Evolutionary conservation across 2,888 invertebrate genomes (phyloP).

Genomic region (Danaus chrysippus): DNA sequence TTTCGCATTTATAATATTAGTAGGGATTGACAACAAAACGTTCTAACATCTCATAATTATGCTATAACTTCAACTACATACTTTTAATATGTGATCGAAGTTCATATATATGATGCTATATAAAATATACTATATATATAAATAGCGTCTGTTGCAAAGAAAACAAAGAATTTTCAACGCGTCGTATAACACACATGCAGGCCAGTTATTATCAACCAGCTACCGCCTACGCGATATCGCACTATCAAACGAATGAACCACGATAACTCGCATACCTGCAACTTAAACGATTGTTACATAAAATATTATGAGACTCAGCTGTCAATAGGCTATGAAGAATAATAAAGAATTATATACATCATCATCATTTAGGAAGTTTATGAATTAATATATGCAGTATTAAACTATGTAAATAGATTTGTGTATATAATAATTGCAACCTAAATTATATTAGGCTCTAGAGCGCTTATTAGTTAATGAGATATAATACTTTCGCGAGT

Average conservation of each 20-base stretch:
- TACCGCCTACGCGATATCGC: constrained; percentile 52
- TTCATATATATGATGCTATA: constrained; percentile 38
- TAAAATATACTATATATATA: constrained; percentile 61
- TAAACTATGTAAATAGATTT: too few relatives aligned
- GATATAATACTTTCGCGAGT: too few relatives aligned
- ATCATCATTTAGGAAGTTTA: too few relatives aligned
- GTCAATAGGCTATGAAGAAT: constrained; percentile 8
- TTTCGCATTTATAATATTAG: too few relatives aligned
- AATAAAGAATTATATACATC: too few relatives aligned
- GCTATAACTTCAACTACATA: neutral
- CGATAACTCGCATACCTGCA: constrained; percentile 62
- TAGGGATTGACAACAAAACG: too few relatives aligned
- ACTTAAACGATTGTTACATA: constrained; percentile 41
- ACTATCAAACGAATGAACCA: constrained; percentile 58
- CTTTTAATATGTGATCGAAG: constrained; percentile 6
- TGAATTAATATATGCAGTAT: too few relatives aligned
- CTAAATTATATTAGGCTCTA: too few relatives aligned
- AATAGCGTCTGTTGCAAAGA: constrained; percentile 53
- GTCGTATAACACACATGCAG: constrained; percentile 42
- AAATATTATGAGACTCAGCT: constrained; percentile 48
- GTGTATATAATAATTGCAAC: too few relatives aligned
- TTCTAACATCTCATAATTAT: too few relatives aligned
- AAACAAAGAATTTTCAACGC: constrained; percentile 62
- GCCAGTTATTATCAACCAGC: constrained; percentile 42
- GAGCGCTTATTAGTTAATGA: too few relatives aligned